phyloP scores from a whole-genome alignment of 2,113 vertebrate species.

The Acanthisitta chloris region DNA sequence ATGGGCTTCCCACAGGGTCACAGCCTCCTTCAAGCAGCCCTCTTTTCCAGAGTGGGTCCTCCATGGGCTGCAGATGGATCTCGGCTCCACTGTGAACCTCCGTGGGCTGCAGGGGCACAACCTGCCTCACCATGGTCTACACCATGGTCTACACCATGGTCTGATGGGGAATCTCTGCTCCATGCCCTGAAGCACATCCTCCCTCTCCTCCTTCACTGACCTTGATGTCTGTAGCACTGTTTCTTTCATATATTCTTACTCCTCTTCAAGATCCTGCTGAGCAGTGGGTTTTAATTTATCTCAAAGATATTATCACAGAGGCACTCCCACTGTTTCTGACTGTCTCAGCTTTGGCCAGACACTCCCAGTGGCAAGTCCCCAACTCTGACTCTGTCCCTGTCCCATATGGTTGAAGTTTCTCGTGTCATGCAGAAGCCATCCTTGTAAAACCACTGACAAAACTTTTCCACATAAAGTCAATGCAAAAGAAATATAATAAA shows the following conservation, averaged over 20 bases:
- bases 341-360: not conserved
- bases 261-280: not conserved
- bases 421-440: not conserved
- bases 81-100: not conserved
- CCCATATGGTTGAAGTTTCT: not conserved
- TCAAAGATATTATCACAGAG: not conserved
- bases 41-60: fast-evolving
- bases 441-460: not conserved
- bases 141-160: fast-evolving
- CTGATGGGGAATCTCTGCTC: not conserved
- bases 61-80: no score
- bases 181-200: fast-evolving
- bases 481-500: not conserved
- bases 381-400: not conserved
- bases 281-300: not conserved
- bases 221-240: no score
- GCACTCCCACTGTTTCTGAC: fast-evolving
- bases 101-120: not conserved
- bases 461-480: not conserved
- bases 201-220: not conserved
- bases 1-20: not conserved
- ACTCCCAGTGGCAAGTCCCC: fast-evolving
- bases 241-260: not conserved
- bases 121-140: not conserved
- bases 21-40: not conserved